phyloP scores from a whole-genome alignment of 2,113 vertebrate species.

The Pica pica region DNA sequence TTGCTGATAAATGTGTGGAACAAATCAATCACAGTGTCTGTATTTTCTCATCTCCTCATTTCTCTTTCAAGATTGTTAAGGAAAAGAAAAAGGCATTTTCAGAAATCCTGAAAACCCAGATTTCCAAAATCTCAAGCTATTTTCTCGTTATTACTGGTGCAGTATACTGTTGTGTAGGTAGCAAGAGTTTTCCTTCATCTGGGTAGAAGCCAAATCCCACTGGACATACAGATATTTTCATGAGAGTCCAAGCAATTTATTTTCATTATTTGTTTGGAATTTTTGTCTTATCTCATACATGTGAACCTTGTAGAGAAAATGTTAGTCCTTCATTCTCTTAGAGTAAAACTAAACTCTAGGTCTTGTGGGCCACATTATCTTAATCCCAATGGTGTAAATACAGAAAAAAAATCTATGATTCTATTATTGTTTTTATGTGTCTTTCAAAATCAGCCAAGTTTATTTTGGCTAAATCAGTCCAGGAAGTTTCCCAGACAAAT shows the following conservation, averaged over 20 bases:
- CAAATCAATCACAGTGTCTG: background rate
- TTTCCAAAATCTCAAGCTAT: background rate
- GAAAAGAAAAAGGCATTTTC: background rate
- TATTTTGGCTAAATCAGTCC: background rate
- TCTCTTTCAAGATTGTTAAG: background rate
- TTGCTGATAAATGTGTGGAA: background rate
- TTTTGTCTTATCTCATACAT: background rate
- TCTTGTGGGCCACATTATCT: background rate
- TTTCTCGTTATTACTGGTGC: background rate
- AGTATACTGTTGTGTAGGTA: background rate
- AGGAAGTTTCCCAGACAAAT: background rate
- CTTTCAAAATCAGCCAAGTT: background rate
- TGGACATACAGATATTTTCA: background rate
- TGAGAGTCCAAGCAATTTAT: background rate
- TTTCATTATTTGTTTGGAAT: background rate
- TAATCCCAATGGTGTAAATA: background rate
- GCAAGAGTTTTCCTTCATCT: background rate
- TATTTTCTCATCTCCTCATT: background rate
- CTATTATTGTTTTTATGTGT: background rate
- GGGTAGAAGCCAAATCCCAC: background rate
- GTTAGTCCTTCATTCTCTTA: background rate
- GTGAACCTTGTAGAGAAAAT: background rate
- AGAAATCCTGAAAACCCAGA: background rate
- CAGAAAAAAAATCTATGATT: background rate
- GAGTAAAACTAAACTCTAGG: background rate